Base-by-base conservation (phyloP, 2,113 vertebrate species). In the Octodon degus region DNA sequence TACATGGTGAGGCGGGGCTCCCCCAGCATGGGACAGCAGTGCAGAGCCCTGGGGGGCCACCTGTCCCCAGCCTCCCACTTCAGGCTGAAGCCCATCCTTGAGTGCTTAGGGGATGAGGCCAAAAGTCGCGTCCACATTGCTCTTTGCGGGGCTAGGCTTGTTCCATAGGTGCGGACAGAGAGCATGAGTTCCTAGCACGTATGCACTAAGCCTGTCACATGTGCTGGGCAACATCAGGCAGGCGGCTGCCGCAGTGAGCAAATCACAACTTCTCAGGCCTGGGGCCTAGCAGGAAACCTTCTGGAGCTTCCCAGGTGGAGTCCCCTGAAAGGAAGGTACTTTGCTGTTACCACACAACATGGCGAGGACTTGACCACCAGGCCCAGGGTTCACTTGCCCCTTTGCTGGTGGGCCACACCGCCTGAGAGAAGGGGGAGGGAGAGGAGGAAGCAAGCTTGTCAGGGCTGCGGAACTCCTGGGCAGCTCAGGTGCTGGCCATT, bases 151-250 rank as follows among this genome's bases (percentile, higher is more conserved):
- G n/a, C 10, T 2, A 19, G 30, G 22, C 30, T 84, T 34, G 1
- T 2, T n/a, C 43, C 60, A 0, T 0, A 2, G 63, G 5, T 37
- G 32, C 55, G 90, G 63, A 40, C 19, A 34, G 74, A 77, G 14
- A 34, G 2, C 0, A 0, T 24, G 47, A 0, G 7, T n/a, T 32
- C n/a, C 81, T 16, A 32, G 84, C 47, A 16, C 0, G 0, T 25
- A 10, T 60, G 20, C 80, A 27, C 2, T 65, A 53, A 79, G 76
- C 32, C 47, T 14, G 1, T 50, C 22, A 37, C 2, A 25, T 1
- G 30, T 83, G 50, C 53, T 17, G 0, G 19, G 58, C 65, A 10
- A 5, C 37, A 3, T 40, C 17, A 9, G n/a, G 70, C 70, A 27
- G 24, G 83, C 70, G 62, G 70, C 55, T 2, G 2, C 7, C n/a